phyloP scores from a whole-genome alignment of 1,140 invertebrate species.

The Drosophila chauvacae region DNA sequence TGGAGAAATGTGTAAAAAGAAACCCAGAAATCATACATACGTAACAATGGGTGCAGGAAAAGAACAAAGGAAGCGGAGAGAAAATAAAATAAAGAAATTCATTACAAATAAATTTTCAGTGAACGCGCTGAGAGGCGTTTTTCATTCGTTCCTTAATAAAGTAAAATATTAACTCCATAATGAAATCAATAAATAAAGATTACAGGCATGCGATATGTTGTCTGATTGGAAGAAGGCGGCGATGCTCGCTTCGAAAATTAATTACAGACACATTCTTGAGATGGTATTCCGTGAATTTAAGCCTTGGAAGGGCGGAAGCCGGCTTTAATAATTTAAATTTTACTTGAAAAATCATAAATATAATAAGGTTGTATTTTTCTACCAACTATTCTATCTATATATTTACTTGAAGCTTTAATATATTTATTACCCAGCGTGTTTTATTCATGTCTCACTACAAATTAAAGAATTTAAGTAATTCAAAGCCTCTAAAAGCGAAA shows the following conservation, averaged over 20 bases:
- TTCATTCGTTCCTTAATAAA: constrained; percentile 20
- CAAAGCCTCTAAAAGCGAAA: not conserved
- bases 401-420: not conserved
- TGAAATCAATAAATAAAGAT: constrained; percentile 58
- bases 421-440: not conserved
- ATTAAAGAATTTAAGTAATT: constrained; percentile 7
- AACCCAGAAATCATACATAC: constrained; percentile 25
- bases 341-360: not conserved
- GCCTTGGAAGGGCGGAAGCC: not conserved
- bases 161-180: constrained; percentile 45
- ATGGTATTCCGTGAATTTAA: not conserved
- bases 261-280: not conserved
- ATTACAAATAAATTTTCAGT: constrained; percentile 67
- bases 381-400: not conserved
- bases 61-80: constrained; percentile 25
- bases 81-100: constrained; percentile 62
- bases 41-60: constrained; percentile 40
- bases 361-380: not conserved
- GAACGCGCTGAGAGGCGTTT: constrained; percentile 43
- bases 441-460: not conserved
- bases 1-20: constrained; percentile 42
- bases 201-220: constrained; percentile 10
- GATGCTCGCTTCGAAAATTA: not conserved
- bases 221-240: constrained; percentile 12
- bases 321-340: not conserved